phyloP scores from a whole-genome alignment of 2,113 vertebrate genomes.

The Brachirus orientalis region DNA sequence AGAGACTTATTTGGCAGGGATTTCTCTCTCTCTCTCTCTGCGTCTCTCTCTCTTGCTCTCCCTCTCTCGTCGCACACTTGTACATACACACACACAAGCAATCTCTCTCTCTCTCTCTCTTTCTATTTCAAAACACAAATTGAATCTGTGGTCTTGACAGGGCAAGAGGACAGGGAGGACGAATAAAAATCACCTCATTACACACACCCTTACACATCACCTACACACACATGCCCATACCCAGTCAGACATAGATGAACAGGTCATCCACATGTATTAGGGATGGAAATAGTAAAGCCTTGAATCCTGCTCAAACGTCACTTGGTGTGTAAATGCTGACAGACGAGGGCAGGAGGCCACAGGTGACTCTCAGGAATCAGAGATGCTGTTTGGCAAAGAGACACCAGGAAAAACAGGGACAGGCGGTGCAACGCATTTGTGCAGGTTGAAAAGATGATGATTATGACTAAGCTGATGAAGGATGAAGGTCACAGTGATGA shows the following conservation, averaged over 20 bases:
- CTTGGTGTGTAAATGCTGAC: slow-evolving; percentile 55
- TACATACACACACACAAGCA: background rate
- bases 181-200: slow-evolving; percentile 77
- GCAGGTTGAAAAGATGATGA: slow-evolving; percentile 29
- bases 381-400: slow-evolving; percentile 23
- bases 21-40: background rate
- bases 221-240: slow-evolving; percentile 1
- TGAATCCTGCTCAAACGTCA: slow-evolving; percentile 54
- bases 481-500: slow-evolving; percentile 54
- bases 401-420: background rate
- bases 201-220: slow-evolving; percentile 1
- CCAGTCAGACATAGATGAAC: slow-evolving; percentile 11
- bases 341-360: slow-evolving; percentile 26
- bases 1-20: slow-evolving; percentile 53
- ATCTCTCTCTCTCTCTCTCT: slow-evolving; percentile 10
- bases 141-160: slow-evolving; percentile 69
- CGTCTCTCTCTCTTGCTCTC: too few relatives aligned
- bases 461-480: slow-evolving; percentile 38
- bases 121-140: slow-evolving; percentile 63
- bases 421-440: background rate
- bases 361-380: slow-evolving; percentile 19
- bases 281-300: slow-evolving; percentile 35
- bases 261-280: slow-evolving; percentile 38
- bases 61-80: slow-evolving; percentile 16
- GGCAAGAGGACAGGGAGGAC: slow-evolving; percentile 63